These are phyloP conservation scores for Berghia stephanieae DNA, from an alignment of 1,140 invertebrate species.

Conservation along the genomic window DNA sequence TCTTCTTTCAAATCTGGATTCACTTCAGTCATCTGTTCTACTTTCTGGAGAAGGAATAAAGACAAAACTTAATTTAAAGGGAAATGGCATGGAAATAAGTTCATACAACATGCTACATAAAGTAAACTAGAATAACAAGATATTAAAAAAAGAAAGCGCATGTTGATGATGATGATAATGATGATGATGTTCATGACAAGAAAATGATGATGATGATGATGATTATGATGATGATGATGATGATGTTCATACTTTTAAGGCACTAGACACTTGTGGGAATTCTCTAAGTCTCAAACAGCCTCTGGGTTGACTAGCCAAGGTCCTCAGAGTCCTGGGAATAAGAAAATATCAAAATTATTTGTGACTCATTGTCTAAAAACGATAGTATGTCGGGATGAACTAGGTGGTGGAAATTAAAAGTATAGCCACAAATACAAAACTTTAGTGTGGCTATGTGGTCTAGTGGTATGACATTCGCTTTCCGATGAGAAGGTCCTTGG, in stretches of 20 bases:
- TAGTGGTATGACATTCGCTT: too few relatives aligned
- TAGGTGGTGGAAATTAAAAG: too few relatives aligned
- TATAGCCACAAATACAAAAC: too few relatives aligned
- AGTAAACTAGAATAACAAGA: not conserved
- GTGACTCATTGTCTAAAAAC: too few relatives aligned
- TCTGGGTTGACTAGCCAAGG: slow-evolving; percentile 61
- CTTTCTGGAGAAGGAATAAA: slow-evolving; percentile 41
- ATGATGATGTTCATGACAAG: not conserved
- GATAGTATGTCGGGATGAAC: too few relatives aligned
- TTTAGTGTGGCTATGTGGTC: too few relatives aligned
- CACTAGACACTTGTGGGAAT: slow-evolving; percentile 45
- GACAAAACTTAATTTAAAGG: too few relatives aligned
- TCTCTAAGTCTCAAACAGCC: slow-evolving; percentile 61
- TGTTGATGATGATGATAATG: too few relatives aligned
- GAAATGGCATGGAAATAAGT: not conserved
- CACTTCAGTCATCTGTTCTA: slow-evolving; percentile 39
- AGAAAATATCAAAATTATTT: not conserved
- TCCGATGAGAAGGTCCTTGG: too few relatives aligned
- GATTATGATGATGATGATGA: not conserved
- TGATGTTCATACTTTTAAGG: slow-evolving; percentile 51
- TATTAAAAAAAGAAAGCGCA: slow-evolving; percentile 5
- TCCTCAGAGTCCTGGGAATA: slow-evolving; percentile 59
- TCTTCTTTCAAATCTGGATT: slow-evolving; percentile 61
- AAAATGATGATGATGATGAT: not conserved
- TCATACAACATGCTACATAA: too few relatives aligned